Conservation (phyloP, 2,113 vertebrate species). For the Brachyhypopomus occidentalis region DNA sequence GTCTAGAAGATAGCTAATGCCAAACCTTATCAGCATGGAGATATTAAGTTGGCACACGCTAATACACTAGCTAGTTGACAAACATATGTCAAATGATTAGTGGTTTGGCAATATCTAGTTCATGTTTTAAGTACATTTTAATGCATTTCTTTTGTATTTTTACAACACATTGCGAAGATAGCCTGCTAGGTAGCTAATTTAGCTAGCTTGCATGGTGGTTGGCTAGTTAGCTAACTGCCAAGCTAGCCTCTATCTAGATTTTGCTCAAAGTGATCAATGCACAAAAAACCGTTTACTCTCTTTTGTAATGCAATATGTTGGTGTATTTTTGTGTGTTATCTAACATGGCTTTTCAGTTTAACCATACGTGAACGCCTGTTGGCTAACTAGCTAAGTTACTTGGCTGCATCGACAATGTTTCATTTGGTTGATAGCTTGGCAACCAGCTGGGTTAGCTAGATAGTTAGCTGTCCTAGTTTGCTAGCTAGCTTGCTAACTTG, state of each 20-base stretch:
- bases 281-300: no score
- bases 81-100: no score
- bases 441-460: not conserved
- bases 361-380: not conserved
- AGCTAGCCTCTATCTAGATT: not conserved
- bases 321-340: not conserved
- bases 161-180: not conserved
- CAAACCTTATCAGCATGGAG: conserved; percentile 22
- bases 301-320: not conserved
- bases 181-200: not conserved
- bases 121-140: not conserved
- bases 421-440: not conserved
- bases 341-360: not conserved
- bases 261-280: not conserved
- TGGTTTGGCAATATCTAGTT: not conserved
- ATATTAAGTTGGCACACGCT: conserved; percentile 7
- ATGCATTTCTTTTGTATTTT: not conserved
- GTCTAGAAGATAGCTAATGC: conserved; percentile 14
- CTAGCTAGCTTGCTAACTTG: not conserved
- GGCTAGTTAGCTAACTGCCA: not conserved
- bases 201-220: not conserved
- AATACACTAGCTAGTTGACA: not conserved
- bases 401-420: not conserved
- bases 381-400: conserved; percentile 5
- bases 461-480: not conserved